phyloP scores from a whole-genome alignment of 2,113 vertebrate genomes.

The Brachypteracias leptosomus region DNA sequence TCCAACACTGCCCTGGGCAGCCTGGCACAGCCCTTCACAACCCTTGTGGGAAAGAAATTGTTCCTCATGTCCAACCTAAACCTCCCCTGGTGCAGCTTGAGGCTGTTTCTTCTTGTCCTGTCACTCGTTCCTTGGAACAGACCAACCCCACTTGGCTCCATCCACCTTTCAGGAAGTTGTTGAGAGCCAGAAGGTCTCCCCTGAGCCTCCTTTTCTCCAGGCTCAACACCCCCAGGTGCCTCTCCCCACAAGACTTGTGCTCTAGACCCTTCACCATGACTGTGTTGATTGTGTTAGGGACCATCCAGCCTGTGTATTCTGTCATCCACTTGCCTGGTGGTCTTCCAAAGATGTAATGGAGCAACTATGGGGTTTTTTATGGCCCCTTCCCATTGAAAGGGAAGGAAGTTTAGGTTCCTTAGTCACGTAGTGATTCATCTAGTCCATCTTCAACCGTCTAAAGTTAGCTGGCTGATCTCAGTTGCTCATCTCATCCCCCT shows the following conservation, averaged over 20 bases:
- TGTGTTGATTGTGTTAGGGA: background rate
- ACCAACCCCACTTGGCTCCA: background rate
- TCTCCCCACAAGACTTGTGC: background rate
- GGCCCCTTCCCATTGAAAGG: background rate
- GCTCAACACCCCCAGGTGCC: background rate
- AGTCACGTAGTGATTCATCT: constrained; percentile 51
- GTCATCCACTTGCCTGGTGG: background rate
- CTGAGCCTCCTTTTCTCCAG: background rate
- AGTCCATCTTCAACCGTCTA: background rate
- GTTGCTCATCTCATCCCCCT: constrained; percentile 21
- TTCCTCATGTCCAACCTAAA: background rate
- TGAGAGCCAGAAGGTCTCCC: background rate
- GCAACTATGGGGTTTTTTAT: background rate
- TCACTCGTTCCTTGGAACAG: background rate
- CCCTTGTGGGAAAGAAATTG: background rate
- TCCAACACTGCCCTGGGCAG: background rate
- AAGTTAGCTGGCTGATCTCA: background rate
- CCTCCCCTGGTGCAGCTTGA: background rate
- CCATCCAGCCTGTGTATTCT: background rate
- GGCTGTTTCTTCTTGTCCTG: background rate
- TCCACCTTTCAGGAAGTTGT: background rate
- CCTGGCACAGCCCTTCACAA: background rate
- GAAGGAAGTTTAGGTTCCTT: background rate
- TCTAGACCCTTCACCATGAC: background rate
- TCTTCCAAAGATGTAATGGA: background rate